These are phyloP conservation scores for Octomys mimax DNA, from an alignment of 2,797 vertebrate genomes.

Conservation along the genomic window DNA sequence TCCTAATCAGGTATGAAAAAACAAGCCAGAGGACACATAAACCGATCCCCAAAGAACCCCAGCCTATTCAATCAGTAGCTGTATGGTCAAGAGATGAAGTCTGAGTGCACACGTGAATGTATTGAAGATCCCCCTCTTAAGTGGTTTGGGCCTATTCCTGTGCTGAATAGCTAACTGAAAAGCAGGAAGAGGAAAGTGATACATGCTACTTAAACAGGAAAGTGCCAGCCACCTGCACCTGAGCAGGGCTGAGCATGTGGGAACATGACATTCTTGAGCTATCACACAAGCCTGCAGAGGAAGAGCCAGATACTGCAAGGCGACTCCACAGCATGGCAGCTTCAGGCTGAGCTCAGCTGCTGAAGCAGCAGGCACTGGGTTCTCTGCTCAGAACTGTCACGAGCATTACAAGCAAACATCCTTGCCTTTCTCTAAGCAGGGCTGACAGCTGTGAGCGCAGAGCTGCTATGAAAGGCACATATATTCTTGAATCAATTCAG, in stretches of 20 bases:
- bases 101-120: neutral
- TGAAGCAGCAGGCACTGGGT: slow-evolving; percentile 78
- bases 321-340: slow-evolving; percentile 76
- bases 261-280: slow-evolving; percentile 50
- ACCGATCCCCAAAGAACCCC: neutral
- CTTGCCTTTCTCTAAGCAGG: slow-evolving; percentile 77
- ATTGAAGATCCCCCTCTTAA: neutral
- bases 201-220: neutral
- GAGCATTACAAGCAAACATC: slow-evolving; percentile 86
- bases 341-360: slow-evolving; percentile 87
- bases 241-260: slow-evolving; percentile 41
- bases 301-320: slow-evolving; percentile 75
- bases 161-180: neutral
- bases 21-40: neutral
- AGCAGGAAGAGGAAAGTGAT: neutral
- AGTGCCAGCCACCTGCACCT: neutral
- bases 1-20: neutral
- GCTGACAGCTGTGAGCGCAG: slow-evolving; percentile 84
- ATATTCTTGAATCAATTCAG: slow-evolving; percentile 65
- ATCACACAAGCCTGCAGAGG: slow-evolving; percentile 66
- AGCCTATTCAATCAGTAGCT: neutral
- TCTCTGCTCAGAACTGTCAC: slow-evolving; percentile 79
- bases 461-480: slow-evolving; percentile 60
- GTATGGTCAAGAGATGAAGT: slow-evolving; percentile 40
- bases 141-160: neutral